These are phyloP conservation scores for Phrixothrix hirtus DNA, from an alignment of 2,888 invertebrate species.

Conservation along the genomic window DNA sequence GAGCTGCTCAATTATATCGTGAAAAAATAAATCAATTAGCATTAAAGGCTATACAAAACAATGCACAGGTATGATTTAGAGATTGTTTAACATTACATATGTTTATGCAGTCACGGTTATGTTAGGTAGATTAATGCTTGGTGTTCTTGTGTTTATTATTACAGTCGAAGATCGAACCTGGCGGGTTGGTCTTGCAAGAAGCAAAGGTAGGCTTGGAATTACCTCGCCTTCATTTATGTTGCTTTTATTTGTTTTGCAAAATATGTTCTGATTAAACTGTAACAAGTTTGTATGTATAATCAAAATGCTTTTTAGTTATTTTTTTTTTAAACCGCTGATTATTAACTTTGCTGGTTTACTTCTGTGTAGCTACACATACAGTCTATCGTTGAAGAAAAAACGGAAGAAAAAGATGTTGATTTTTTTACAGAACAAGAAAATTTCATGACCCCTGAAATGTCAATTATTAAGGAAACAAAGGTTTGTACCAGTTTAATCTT, in stretches of 20 bases:
- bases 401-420: slow-evolving; percentile 74
- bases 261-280: neutral
- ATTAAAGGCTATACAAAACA: slow-evolving; percentile 84
- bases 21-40: slow-evolving; percentile 84
- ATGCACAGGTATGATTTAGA: slow-evolving; percentile 74
- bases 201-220: slow-evolving; percentile 43
- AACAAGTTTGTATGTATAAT: neutral
- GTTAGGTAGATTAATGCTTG: no score
- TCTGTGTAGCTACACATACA: slow-evolving; percentile 20
- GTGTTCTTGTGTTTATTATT: slow-evolving; percentile 36
- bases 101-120: no score
- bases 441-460: slow-evolving; percentile 24
- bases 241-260: slow-evolving; percentile 4
- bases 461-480: slow-evolving; percentile 6
- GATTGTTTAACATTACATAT: no score
- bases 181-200: slow-evolving; percentile 40
- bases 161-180: slow-evolving; percentile 38
- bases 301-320: no score
- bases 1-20: slow-evolving; percentile 90
- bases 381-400: slow-evolving; percentile 59
- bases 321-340: no score
- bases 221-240: slow-evolving; percentile 30
- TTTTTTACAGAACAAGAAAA: slow-evolving; percentile 84
- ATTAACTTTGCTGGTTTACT: no score
- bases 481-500: slow-evolving; percentile 1